A percentile compares a stretch with the other conserved stretches of the same genome.
phyloP scores from a whole-genome alignment of 2,888 invertebrate species.

The Ditylenchus weischeri region DNA sequence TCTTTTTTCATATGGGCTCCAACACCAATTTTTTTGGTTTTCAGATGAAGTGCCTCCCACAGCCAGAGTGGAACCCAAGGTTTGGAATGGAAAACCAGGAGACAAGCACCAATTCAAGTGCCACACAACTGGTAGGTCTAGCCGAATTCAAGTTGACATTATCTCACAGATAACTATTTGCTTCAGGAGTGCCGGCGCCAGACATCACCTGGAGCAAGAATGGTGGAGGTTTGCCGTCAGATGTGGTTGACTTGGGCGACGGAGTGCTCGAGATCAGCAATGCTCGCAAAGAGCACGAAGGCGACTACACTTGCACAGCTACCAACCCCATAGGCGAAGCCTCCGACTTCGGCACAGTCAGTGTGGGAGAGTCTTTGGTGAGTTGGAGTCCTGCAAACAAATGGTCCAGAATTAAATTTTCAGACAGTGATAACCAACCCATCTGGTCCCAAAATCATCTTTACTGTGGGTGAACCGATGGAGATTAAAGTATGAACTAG shows the following conservation, averaged over 20 bases:
- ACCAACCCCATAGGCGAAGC: conserved; percentile 45
- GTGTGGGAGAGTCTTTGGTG: conserved; percentile 42
- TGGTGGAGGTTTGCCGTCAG: conserved; percentile 51
- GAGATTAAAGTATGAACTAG: too few relatives aligned
- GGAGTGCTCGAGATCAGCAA: conserved; percentile 40
- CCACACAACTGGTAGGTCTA: conserved; percentile 34
- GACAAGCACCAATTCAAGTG: conserved; percentile 55
- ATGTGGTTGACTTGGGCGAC: conserved; percentile 55
- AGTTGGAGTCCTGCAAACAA: background rate
- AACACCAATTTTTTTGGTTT: conserved; percentile 8
- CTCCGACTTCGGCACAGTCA: conserved; percentile 52
- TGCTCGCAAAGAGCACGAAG: conserved; percentile 36
- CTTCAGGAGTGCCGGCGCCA: conserved; percentile 47
- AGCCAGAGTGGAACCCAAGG: conserved; percentile 53
- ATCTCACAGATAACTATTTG: too few relatives aligned
- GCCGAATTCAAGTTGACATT: too few relatives aligned
- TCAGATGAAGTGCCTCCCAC: conserved; percentile 57
- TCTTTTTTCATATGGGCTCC: too few relatives aligned
- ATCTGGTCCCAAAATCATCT: conserved; percentile 47
- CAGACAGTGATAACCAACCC: conserved; percentile 37
- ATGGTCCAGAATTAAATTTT: background rate
- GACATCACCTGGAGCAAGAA: conserved; percentile 44
- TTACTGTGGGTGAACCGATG: conserved; percentile 55
- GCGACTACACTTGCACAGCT: conserved; percentile 50
- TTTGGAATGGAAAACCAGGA: conserved; percentile 58